A percentile compares a stretch with the other conserved stretches of the same genome.
These are phyloP conservation scores for Hydrotaea cyrtoneurina DNA, from an alignment of 2,888 invertebrate species.

Conservation along the genomic window DNA sequence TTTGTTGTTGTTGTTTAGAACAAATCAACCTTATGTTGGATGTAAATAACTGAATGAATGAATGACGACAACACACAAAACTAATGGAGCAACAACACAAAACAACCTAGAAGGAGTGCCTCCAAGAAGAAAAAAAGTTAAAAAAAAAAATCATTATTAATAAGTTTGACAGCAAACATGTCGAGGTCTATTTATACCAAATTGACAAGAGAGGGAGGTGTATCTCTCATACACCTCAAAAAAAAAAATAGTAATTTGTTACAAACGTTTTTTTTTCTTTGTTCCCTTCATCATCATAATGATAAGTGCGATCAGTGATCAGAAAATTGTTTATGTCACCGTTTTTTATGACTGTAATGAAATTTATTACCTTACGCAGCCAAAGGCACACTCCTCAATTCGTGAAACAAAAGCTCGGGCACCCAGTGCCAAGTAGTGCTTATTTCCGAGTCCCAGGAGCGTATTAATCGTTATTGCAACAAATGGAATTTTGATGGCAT, in stretches of 20 bases:
- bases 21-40: background rate
- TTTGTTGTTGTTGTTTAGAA: background rate
- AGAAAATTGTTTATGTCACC: conserved; percentile 10
- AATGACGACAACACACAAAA: background rate
- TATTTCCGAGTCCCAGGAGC: too few relatives aligned
- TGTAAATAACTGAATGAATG: background rate
- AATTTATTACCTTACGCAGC: conserved; percentile 17
- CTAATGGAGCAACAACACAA: conserved; percentile 18
- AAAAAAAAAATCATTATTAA: conserved; percentile 51
- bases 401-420: too few relatives aligned
- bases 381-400: background rate
- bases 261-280: background rate
- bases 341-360: background rate
- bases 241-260: background rate
- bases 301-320: conserved; percentile 7
- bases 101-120: conserved; percentile 36
- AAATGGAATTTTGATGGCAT: background rate
- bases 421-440: too few relatives aligned
- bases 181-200: conserved; percentile 66
- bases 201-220: background rate
- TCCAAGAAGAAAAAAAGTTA: background rate
- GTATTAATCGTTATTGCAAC: background rate
- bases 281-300: background rate
- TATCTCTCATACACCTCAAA: too few relatives aligned
- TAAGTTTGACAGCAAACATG: conserved; percentile 58